Evolutionary conservation across 2,888 invertebrate species (phyloP), one percentile per base, ranked within the genome.

Genomic region (Ctenicera cuprea): DNA sequence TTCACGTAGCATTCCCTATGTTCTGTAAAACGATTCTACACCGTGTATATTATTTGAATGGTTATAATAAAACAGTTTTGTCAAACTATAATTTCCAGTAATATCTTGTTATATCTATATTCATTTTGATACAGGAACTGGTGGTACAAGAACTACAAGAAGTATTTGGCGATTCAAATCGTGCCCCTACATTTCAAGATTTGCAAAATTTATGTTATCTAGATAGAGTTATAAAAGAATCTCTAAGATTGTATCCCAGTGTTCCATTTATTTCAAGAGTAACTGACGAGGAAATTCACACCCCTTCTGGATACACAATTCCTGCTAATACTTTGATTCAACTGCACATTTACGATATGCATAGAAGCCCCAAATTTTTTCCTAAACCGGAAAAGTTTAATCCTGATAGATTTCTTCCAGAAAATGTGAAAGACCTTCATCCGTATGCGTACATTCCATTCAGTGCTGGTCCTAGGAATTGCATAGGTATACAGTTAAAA

Each of bases 361-460:
- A 94, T 83, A 89, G 91, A 5, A 89, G 92, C 81, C 89, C 90
- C 0, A 87, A 90, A n/a, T 86, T 90, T 64, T 95, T 90, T 86
- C 89, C 91, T 0, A 88, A 94, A 77, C 93, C 94, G 0, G 86
- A 89, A 59, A 88, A 87, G 74, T 94, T 93, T 82, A 90, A 93
- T 81, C 94, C 94, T 0, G 93, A 94, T 64, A 87, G 94, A 77
- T 94, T 94, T 85, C 82, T 92, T 38, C 90, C 91, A 0, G 91
- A 93, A 80, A 89, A 89, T 79, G 83, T 86, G 11, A 72, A 80
- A 0, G 83, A 85, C 22, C 87, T 92, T 33, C 92, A 93, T 85
- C 91, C 91, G 0, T 93, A 89, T 76, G 88, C 91, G 0, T 93
- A 90, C 81, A 88, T 93, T 68, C 92, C 93, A 0, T 93, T 93